Percentiles rank a stretch among this genome's conserved stretches.
Conservation (phyloP, 2,888 invertebrate genomes). For the Euclidia mi region DNA sequence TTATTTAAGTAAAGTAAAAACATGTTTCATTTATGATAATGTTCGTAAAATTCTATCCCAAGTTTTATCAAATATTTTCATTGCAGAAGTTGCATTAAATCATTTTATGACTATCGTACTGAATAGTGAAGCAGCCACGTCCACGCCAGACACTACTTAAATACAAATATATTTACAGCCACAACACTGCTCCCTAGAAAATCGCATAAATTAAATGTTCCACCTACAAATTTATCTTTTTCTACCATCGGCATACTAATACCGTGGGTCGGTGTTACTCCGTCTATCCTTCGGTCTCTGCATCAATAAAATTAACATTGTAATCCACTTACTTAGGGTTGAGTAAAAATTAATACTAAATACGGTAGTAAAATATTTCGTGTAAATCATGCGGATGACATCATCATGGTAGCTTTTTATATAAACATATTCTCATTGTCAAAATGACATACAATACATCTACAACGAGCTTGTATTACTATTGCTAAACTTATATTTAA, state of each 20-base stretch:
- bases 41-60: no score
- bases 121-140: constrained; percentile 13
- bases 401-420: constrained; percentile 38
- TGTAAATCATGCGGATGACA: constrained; percentile 61
- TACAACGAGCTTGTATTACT: no score
- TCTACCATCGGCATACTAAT: constrained; percentile 88
- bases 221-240: constrained; percentile 87
- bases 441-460: no score
- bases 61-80: no score
- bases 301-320: constrained; percentile 90
- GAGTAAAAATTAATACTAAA: constrained; percentile 80
- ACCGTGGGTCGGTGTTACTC: constrained; percentile 53
- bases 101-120: no score
- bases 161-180: constrained; percentile 57
- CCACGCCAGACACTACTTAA: constrained; percentile 35
- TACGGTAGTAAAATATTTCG: constrained; percentile 48
- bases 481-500: no score
- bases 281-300: constrained; percentile 77
- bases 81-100: no score
- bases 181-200: constrained; percentile 69
- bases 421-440: no score
- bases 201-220: constrained; percentile 86
- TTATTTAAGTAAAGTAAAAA: no score
- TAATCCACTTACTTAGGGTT: constrained; percentile 87
- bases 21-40: no score